These are phyloP conservation scores for Palythoa grandis DNA, from an alignment of 92 coral and sea anemone genomes.

Conservation along the genomic window DNA sequence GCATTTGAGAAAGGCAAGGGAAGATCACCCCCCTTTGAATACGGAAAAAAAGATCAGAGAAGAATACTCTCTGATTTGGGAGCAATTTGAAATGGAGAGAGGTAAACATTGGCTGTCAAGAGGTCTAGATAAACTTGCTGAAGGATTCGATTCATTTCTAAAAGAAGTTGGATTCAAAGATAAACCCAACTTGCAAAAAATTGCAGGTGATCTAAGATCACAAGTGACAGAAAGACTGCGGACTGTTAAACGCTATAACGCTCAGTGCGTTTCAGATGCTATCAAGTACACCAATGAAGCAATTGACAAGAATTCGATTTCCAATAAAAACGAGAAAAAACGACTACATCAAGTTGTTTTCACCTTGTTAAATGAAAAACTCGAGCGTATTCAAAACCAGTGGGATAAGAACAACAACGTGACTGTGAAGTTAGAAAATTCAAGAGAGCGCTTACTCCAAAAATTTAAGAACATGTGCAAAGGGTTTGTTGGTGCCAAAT, in stretches of 20 bases:
- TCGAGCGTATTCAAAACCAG: constrained; percentile 3
- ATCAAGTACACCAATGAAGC: constrained; percentile 5
- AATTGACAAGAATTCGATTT: not conserved
- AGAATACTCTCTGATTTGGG: not conserved
- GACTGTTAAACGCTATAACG: constrained; percentile 11
- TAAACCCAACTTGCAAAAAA: not conserved
- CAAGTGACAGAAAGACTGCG: not conserved
- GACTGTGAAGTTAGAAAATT: constrained; percentile 7
- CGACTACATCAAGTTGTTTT: constrained; percentile 14
- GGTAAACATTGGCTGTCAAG: not conserved
- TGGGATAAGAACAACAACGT: constrained; percentile 18
- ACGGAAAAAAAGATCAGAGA: constrained; percentile 6
- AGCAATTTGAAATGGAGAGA: not conserved
- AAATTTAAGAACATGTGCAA: constrained; percentile 16
- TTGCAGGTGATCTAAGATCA: not conserved
- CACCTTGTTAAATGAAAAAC: not conserved
- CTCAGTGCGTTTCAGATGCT: constrained; percentile 2
- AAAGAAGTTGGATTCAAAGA: not conserved
- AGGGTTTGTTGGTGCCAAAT: constrained; percentile 6
- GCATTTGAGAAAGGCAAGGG: constrained; percentile 1
- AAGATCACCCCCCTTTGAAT: not conserved
- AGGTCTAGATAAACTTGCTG: not conserved
- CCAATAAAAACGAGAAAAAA: not conserved
- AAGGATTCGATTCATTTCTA: not conserved
- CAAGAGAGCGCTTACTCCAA: not conserved